phyloP scores from a whole-genome alignment of 2,113 vertebrate species.

The Varanus salvator region DNA sequence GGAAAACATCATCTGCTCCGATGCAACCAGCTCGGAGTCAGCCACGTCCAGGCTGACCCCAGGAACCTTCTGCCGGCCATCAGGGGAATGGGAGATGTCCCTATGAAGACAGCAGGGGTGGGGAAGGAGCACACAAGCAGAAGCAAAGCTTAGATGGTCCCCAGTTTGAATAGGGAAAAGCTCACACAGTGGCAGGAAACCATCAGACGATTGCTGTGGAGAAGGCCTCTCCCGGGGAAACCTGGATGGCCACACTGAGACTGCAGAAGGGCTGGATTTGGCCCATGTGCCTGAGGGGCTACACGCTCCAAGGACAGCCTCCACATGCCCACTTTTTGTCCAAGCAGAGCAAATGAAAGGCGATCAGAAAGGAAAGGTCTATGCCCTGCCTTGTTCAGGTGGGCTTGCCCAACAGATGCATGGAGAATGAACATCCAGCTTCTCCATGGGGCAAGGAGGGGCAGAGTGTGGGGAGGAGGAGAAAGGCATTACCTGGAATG shows the following conservation, averaged over 20 bases:
- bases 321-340: background rate
- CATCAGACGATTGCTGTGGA: no score
- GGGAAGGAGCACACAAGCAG: conserved; percentile 47
- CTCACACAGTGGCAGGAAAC: no score
- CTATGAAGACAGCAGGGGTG: background rate
- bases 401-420: background rate
- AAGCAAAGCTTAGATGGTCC: background rate
- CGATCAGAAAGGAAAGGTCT: background rate
- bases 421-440: background rate
- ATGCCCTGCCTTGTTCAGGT: no score
- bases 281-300: no score
- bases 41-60: background rate
- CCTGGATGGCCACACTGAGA: no score
- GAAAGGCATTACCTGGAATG: conserved; percentile 14
- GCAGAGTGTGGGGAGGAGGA: background rate
- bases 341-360: background rate
- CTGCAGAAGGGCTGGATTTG: no score
- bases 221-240: no score
- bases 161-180: no score
- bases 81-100: conserved; percentile 36
- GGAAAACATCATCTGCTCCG: conserved; percentile 76
- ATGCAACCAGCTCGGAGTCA: conserved; percentile 62
- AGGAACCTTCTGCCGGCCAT: conserved; percentile 20
- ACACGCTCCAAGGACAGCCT: no score
- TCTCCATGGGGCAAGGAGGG: background rate